Base-by-base conservation (phyloP, 1,140 invertebrate genomes). In the Dryas iulia region DNA sequence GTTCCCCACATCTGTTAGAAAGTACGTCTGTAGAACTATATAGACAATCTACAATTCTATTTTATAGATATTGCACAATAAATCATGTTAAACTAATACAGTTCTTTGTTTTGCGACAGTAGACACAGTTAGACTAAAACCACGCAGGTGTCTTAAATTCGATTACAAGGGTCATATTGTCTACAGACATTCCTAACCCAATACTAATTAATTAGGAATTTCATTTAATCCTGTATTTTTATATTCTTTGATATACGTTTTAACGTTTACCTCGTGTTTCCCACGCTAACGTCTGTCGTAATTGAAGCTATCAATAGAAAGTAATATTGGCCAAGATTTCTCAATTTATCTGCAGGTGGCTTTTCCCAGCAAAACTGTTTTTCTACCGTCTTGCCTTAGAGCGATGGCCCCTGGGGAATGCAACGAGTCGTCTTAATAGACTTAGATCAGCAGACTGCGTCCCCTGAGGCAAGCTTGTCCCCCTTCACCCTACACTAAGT, bases 351-450 rank as follows among this genome's bases (percentile, higher is more conserved):
- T 18, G 59, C 79, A 86, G 83, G 83, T 88, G 84, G 69, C 66
- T 78, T 81, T 89, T 88, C 83, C 72, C 82, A 88, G 75, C 76
- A 79, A 78, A 86, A 86, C 84, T 86, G 82, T 87, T 89, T 86
- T 80, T 81, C 78, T 87, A 86, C 84, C 79, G 77, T 75, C 68
- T 79, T 79, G 72, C 79, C 81, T 78, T 72, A 71, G 59, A 79
- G 77, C 84, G 78, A 54, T 77, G 74, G 58, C 63, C 83, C 82
- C 82, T 63, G 25, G 79, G 71, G 85, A 74, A 73, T 66, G 71
- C 61, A 79, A 81, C 80, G 82, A 88, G 84, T 90, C 84, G 81
- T 87, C 88, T 88, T 90, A 90, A 90, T 89, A 87, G 86, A 89
- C 86, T 90, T 90, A 88, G 76, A 81, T 78, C 78, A 78, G 81